Base-by-base conservation (phyloP, 2,113 vertebrate genomes). In the Numenius arquata region DNA sequence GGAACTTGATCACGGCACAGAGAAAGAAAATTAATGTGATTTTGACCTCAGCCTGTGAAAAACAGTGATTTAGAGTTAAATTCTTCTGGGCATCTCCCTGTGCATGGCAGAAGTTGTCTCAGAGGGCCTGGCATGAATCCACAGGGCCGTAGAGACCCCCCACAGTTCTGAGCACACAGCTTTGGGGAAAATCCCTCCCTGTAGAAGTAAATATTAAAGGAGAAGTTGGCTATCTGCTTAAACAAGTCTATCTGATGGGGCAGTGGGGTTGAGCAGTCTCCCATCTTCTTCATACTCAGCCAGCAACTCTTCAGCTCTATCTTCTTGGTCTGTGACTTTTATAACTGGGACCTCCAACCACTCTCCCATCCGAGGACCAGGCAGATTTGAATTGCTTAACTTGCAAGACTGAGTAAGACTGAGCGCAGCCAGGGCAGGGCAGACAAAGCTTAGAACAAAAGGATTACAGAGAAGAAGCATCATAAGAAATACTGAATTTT, bases 271-370 rank as follows among this genome's bases (percentile, higher is more conserved):
- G 25, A 83, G 29, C 14, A 29, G 12, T 73, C 6, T 62, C 15
- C 29, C 45, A 83, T 15, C 22, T 83, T 41, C 38, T 90, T 79
- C 17, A 38, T 3, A 15, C 12, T 40, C 43, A 56, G 34, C 7
- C 30, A 27, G 32, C 0, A 0, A 20, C 15, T 59, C 34, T 56
- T 90, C 8, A 5, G 29, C 36, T 89, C 9, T 41, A 19, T 53
- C 34, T 76, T 83, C 53, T 58, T 71, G 45, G 32, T 15, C 30
- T 68, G 11, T 65, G 34, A 36, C 6, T 53, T 81, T 29, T 53
- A 36, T 68, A 83, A 41, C 34, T 48, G 53, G 18, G 29, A 65
- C 43, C 34, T 76, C 18, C 34, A 56, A 34, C 47, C 27, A 27
- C 18, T 61, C 15, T 72, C 11, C 43, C 14, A 56, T 65, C 15